phyloP scores from a whole-genome alignment of 2,797 vertebrate genomes.

The Galaxias olidus region DNA sequence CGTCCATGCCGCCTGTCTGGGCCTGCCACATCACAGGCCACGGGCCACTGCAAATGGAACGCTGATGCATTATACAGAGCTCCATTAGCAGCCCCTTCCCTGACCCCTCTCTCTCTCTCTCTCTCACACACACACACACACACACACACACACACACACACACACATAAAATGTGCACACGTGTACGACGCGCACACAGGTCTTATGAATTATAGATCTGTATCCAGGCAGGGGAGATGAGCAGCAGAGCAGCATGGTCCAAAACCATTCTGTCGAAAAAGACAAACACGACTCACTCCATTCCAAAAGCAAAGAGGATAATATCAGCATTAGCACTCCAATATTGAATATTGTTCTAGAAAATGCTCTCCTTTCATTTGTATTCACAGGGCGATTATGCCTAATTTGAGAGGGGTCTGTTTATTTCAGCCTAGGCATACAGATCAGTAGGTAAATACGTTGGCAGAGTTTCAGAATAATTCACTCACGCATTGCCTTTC shows the following conservation, averaged over 20 bases:
- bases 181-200: neutral
- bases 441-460: too few relatives aligned
- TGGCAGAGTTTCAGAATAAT: too few relatives aligned
- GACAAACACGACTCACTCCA: neutral
- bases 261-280: constrained; percentile 10
- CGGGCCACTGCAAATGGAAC: constrained; percentile 41
- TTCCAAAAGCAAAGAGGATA: too few relatives aligned
- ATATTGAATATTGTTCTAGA: too few relatives aligned
- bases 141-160: constrained; percentile 18
- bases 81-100: constrained; percentile 52
- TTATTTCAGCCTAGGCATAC: too few relatives aligned
- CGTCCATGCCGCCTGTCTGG: too few relatives aligned
- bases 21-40: constrained; percentile 18
- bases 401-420: too few relatives aligned
- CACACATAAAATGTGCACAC: neutral
- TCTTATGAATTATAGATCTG: constrained; percentile 57
- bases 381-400: neutral
- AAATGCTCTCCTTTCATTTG: neutral
- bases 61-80: constrained; percentile 65
- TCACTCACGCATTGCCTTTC: too few relatives aligned
- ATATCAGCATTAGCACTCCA: too few relatives aligned
- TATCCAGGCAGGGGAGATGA: constrained; percentile 32
- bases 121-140: constrained; percentile 6
- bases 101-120: constrained; percentile 38
- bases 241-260: neutral